Base-by-base conservation (phyloP, 2,888 invertebrate species). In the Sarcophaga caerulescens region DNA sequence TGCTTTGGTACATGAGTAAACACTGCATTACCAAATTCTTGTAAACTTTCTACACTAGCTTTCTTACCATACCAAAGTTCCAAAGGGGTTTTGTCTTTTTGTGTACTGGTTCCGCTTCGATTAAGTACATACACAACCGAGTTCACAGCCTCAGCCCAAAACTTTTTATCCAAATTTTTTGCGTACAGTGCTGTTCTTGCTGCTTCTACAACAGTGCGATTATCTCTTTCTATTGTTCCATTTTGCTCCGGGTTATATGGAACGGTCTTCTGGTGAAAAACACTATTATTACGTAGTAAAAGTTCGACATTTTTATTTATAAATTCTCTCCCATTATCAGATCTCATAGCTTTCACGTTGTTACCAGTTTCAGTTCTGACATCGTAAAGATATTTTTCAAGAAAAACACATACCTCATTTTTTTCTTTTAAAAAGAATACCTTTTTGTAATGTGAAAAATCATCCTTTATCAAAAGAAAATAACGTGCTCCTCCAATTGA, bases 21-120 rank as follows among this genome's bases (percentile, higher is more conserved):
- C 59, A 66, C 80, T 12, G n/a, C 65, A 65, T 44, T 12, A 65
- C 79, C 79, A 73, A 79, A 79, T 1, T 73, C 66, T 65, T 73
- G 73, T 17, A 80, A 73, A 80, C 10, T 23, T 71, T 73, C 60
- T 69, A 73, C 44, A 45, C 35, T 65, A 63, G 45, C 35, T 65
- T 59, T 78, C 68, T 79, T 47, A 19, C 78, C 87, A 81, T 81
- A 47, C 47, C 47, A 47, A 11, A 47, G 47, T 14, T 47, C 47
- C 86, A 85, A 89, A 45, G 91, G 90, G 69, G 89, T 88, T 85
- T 89, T 90, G 11, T 83, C 86, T 71, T 88, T 90, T 71, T 73
- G 66, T 52, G 63, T 19, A 17, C n/a, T 35, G 5, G 19, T 47
- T 11, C 23, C 23, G 17, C 60, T 62, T 3, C 44, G 23, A 75